Base-by-base conservation (phyloP, 1,140 invertebrate species). In the Sesamia nonagrioides region DNA sequence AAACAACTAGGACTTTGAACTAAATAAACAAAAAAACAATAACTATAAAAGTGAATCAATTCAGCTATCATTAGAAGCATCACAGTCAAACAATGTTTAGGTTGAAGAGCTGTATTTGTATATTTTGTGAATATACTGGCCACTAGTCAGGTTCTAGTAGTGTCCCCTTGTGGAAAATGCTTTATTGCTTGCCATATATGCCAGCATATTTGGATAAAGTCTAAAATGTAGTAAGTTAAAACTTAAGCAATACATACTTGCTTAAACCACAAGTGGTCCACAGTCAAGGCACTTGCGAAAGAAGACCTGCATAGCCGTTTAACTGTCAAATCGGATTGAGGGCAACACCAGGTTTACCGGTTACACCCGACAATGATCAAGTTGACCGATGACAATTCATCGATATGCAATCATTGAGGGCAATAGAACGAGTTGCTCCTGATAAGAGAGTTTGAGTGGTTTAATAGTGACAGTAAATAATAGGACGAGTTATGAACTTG, bases 391-490 rank as follows among this genome's bases (percentile, higher is more conserved):
- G 58, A 68, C 42, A 48, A 27, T 45, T 18, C 40, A n/a, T 21
- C 5, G 21, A 48, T 68, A 42, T n/a, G 40, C 15, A 40, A 6
- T 21, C 18, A 68, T 68, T 68, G 42, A 27, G 63, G 18, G 27
- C 63, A 50, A 68, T 50, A 5, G 42, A 50, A 68, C 42, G 8
- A 27, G 63, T 48, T 50, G 18, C 9, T 45, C 9, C 63, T 68
- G 40, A 45, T 48, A 68, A 48, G 11, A 45, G 9, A 68, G 42
- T 68, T 61, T 61, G 58, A 68, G 42, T 48, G 27, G 21, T 11
- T 37, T 18, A 56, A 2, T 15, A 68, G 2, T 68, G 63, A 68
- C 63, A 68, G 18, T 13, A 13, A 66, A 48, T 66, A 66, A 68
- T 48, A 48, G 63, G 13, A 5, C 63, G 18, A 68, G 42, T 50